Percentiles rank a stretch among this genome's conserved stretches.
These are phyloP conservation scores for Drosophila tropicalis DNA, from an alignment of 1,140 invertebrate species.

Conservation along the genomic window DNA sequence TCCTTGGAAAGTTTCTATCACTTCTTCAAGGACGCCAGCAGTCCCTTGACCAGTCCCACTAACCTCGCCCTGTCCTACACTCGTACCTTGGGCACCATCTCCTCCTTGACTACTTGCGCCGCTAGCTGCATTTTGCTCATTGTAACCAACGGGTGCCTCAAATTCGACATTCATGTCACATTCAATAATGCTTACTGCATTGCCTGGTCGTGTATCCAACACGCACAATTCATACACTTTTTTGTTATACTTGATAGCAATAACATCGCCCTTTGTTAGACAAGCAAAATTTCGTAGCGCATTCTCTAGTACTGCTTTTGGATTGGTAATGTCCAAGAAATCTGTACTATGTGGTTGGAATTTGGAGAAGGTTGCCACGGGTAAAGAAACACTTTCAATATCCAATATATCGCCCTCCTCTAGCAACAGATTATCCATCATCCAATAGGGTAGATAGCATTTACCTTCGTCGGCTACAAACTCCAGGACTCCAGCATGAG, in stretches of 20 bases:
- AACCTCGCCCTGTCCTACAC: constrained; percentile 21
- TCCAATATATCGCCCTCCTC: constrained; percentile 95
- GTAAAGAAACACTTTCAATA: constrained; percentile 96
- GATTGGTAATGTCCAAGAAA: constrained; percentile 99
- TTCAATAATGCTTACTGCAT: constrained; percentile 99
- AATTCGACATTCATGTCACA: constrained; percentile 99
- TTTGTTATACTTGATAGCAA: constrained; percentile 98
- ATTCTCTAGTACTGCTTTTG: constrained; percentile 98
- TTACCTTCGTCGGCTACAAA: constrained; percentile 99
- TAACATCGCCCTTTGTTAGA: constrained; percentile 97
- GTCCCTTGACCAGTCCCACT: constrained; percentile 35
- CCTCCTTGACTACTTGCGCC: neutral
- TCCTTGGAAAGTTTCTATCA: constrained; percentile 89
- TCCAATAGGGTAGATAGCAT: constrained; percentile 99
- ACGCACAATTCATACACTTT: constrained; percentile 98
- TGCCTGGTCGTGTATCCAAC: constrained; percentile 96
- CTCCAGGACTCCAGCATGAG: constrained; percentile 99
- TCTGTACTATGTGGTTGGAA: constrained; percentile 98
- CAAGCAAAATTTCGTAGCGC: constrained; percentile 98
- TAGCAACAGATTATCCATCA: constrained; percentile 98
- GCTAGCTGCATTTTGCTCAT: constrained; percentile 87
- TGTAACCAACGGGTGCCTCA: constrained; percentile 96
- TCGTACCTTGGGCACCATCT: neutral
- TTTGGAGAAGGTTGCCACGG: constrained; percentile 98
- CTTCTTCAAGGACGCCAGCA: constrained; percentile 85